Evolutionary conservation across 2,113 vertebrate genomes (phyloP), one percentile per base, ranked within the genome.

Genomic region (Dolichallabes microphthalmus): DNA sequence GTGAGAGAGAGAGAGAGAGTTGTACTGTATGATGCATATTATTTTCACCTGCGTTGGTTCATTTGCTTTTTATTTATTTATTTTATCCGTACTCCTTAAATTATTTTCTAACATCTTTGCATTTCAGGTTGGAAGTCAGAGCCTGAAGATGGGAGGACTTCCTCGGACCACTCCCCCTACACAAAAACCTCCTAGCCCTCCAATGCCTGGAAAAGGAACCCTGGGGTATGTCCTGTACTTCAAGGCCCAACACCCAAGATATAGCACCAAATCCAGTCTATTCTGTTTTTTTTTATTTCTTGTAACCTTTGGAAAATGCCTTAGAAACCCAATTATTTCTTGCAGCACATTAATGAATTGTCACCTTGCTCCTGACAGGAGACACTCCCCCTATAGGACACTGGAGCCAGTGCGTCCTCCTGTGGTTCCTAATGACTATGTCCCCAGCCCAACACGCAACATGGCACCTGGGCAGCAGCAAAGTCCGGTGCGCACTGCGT

Each of bases 371-470:
- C 32, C 64, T 63, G 88, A 92, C 95, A 99, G 97, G 95, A 97
- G 97, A 93, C 97, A 96, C 94, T 98, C 97, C 93, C 97, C 98
- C 86, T 99, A 98, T 92, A 97, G 97, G 94, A 99, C 97, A 25
- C 92, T 98, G 94, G 98, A 98, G 94, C 98, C 97, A 3, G 98
- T 98, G 90, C 96, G 96, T 91, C 97, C 98, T 88, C 98, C 97
- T 2, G 97, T 98, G 94, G 96, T 99, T 87, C 98, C 98, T 92
- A 98, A 99, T 87, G 97, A 98, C 94, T 98, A 98, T 63, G 97
- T 96, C 88, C 96, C 96, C 90, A 98, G 97, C 93, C 97, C 97
- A 84, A 97, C 95, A 76, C 96, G 97, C 94, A 96, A 94, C 91
- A 93, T 93, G 94, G 93, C 92, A 85, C 92, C 93, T 64, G 95